A percentile compares a stretch with the other conserved stretches of the same genome.
Evolutionary conservation across 2,113 vertebrate genomes (phyloP).

Genomic region (Kryptolebias marmoratus): DNA sequence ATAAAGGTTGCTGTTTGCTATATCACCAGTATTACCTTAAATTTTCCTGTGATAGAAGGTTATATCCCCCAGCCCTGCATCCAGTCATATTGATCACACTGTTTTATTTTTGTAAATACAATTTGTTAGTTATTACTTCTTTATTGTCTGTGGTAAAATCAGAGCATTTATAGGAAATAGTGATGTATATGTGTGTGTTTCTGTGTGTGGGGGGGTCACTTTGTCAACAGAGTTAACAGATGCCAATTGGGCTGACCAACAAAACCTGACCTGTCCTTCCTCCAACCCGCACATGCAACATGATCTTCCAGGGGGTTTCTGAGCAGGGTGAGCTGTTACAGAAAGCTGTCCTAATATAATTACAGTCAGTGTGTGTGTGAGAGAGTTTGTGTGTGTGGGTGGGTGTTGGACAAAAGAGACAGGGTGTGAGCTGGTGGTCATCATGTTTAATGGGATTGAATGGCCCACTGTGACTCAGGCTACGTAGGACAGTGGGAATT

Average conservation of each 20-base stretch:
- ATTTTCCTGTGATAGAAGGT: too few relatives aligned
- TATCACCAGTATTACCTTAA: too few relatives aligned
- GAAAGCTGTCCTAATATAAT: constrained; percentile 33
- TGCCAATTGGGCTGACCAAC: constrained; percentile 4
- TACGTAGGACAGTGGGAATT: constrained; percentile 17
- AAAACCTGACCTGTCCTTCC: constrained; percentile 18
- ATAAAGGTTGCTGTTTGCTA: too few relatives aligned
- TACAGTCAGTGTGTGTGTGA: constrained; percentile 1
- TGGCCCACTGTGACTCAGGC: constrained; percentile 19
- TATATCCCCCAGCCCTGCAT: too few relatives aligned
- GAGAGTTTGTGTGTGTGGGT: constrained; percentile 2
- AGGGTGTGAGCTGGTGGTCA: constrained; percentile 12
- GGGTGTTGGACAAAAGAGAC: not conserved
- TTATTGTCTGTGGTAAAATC: too few relatives aligned
- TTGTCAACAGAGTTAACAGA: constrained; percentile 2
- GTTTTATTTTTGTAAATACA: too few relatives aligned
- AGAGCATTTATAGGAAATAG: too few relatives aligned
- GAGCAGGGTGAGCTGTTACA: constrained; percentile 17
- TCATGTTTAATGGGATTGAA: constrained; percentile 34
- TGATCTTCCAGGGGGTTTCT: constrained; percentile 28
- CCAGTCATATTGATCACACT: too few relatives aligned
- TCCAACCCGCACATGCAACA: constrained; percentile 24
- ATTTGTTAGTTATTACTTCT: too few relatives aligned
- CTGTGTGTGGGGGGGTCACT: too few relatives aligned
- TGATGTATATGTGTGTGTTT: too few relatives aligned